Base-by-base conservation (phyloP, 2,888 invertebrate species). In the Sycophila texana region DNA sequence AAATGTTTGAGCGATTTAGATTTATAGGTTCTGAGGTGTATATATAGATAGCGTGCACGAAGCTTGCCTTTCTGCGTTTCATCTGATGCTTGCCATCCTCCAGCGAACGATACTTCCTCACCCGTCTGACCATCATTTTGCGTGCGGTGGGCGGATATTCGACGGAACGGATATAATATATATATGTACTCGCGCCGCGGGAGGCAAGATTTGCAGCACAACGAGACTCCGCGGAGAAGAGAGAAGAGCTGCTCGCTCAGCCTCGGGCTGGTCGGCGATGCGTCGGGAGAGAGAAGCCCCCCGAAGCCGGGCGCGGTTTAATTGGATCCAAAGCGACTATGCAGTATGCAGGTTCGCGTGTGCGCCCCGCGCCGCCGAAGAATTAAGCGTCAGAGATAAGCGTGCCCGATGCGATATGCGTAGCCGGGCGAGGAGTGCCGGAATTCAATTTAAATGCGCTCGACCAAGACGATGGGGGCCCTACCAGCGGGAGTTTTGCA, bases 71-170 rank as follows among this genome's bases (percentile, higher is more conserved):
- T 72, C 72, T 71, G 4, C 81, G 63, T 14, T 78, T 78, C 2
- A n/a, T 4, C 7, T 57, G 70, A n/a, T 77, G 74, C 58, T 74
- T 75, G 63, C 57, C 20, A 1, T 79, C 79, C 63, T 81, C 79
- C 4, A 71, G 47, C 26, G 74, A 57, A 18, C 79, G 79, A 65
- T 79, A 79, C 63, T 79, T 81, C 5, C 81, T 30, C 4, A 81
- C 67, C 12, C 81, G 63, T 61, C 81, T 68, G 74, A 81, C 79
- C 77, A 81, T 79, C 81, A 81, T 81, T 61, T 67, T 75, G 1
- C n/a, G 26, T 57, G 49, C 68, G 53, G 4, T 26, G 0, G 0
- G 12, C 4, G 13, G 20, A 47, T 20, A 22, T 22, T 47, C 47
- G 39, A 12, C 49, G 14, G 16, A 14, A 60, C 4, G 39, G 39